A percentile compares a stretch with the other conserved stretches of the same genome.
Conservation (phyloP, 1,140 invertebrate species). For the Dermatophagoides farinae region DNA sequence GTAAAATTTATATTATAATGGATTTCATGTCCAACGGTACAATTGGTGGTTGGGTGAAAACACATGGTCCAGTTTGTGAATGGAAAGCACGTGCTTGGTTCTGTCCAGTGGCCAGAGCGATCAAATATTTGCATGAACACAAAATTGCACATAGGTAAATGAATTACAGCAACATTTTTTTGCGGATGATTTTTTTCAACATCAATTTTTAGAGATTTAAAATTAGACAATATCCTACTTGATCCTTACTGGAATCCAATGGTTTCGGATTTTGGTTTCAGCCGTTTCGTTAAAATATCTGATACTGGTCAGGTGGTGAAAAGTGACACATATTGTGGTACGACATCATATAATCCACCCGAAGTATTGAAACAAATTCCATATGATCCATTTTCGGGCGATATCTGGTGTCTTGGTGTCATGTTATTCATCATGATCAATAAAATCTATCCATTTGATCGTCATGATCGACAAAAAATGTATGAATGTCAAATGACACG, state of each 20-base stretch:
- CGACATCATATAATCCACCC: conserved; percentile 13
- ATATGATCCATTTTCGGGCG: conserved; percentile 16
- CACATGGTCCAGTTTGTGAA: conserved; percentile 7
- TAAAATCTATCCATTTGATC: neutral
- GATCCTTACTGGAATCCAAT: conserved; percentile 11
- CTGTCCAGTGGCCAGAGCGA: conserved; percentile 3
- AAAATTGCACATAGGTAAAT: conserved; percentile 11
- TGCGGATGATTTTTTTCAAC: conserved; percentile 1
- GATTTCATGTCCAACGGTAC: conserved; percentile 12
- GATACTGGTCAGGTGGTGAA: conserved; percentile 2
- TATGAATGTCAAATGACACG: neutral
- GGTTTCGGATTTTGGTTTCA: conserved; percentile 13
- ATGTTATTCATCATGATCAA: conserved; percentile 2
- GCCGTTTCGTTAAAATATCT: conserved; percentile 2
- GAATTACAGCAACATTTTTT: conserved; percentile 9
- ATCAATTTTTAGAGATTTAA: conserved; percentile 9
- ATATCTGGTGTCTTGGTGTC: conserved; percentile 21
- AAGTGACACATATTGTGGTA: conserved; percentile 10
- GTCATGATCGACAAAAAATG: neutral
- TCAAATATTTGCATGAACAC: conserved; percentile 9
- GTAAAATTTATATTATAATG: conserved; percentile 16
- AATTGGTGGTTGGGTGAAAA: conserved; percentile 1
- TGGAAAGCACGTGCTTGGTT: conserved; percentile 10
- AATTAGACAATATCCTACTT: conserved; percentile 11
- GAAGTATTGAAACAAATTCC: conserved; percentile 6